Conservation (phyloP, 2,888 invertebrate genomes). For the Trachelus tabidus region DNA sequence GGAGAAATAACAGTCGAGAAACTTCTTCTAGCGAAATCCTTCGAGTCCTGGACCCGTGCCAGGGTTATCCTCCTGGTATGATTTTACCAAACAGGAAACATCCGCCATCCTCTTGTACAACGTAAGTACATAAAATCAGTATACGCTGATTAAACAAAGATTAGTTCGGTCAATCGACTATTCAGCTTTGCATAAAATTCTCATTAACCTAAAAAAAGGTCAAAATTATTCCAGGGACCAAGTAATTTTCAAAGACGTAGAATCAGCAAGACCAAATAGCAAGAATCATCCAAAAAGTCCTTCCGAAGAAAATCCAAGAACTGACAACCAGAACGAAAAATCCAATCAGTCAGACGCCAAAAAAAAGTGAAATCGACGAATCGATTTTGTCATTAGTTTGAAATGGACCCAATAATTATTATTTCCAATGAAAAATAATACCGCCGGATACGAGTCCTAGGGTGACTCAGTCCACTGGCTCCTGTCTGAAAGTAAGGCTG, state of each 20-base stretch:
- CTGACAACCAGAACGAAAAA: neutral
- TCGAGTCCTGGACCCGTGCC: neutral
- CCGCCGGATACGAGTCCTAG: conserved; percentile 17
- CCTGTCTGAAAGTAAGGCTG: conserved; percentile 24
- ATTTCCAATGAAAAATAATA: conserved; percentile 20
- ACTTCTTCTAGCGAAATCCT: neutral
- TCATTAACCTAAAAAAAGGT: neutral
- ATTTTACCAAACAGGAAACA: neutral
- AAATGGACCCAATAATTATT: conserved; percentile 12
- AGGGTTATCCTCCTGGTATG: neutral
- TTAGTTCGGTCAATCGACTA: neutral
- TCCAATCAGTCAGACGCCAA: neutral
- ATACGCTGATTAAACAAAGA: neutral
- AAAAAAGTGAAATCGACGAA: neutral
- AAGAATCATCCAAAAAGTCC: neutral
- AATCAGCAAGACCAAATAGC: neutral
- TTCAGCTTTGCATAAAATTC: neutral
- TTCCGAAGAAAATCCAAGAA: neutral
- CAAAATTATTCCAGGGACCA: neutral
- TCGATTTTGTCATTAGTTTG: neutral
- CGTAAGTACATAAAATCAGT: neutral
- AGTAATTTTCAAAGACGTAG: neutral
- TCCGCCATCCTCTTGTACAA: neutral
- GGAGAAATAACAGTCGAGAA: neutral
- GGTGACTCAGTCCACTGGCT: conserved; percentile 20